Base-by-base conservation (phyloP, 2,888 invertebrate species). In the Leucoma salicis region DNA sequence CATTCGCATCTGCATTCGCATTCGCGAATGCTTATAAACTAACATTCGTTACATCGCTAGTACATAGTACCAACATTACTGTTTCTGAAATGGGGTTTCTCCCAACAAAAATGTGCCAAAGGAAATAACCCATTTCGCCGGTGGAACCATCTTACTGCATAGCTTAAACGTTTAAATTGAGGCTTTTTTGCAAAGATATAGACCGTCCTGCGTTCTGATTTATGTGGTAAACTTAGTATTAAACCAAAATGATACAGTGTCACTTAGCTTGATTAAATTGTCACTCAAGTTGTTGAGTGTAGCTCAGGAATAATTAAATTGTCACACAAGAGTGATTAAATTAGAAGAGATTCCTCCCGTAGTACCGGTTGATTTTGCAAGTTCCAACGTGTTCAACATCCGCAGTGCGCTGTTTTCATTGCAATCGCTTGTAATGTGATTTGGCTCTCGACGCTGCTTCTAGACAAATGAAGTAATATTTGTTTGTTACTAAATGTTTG, bases 111-210 rank as follows among this genome's bases (percentile, higher is more conserved):
- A 34, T 6, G 29, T 14, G 18, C 28, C 31, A 4, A 31, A 35
- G 25, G 38, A 39, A 44, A 31, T 44, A 35, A 29, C 31, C 31
- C 28, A 39, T 32, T 31, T 35, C 7, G 14, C 39, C n/a, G 32
- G 35, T 27, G 18, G 29, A 14, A 27, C 11, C 27, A n/a, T 27
- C 11, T 27, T 27, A 4, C 27, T 27, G n/a, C 11, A 18, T n/a
- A n/a, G 18, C 18, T 18, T 18, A 5, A 18, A 4, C 18, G 4
- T 18, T 18, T 18, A 18, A 5, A 18, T 18, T 5, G 18, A 41
- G 35, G 35, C 41, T 36, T 31, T n/a, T 39, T 18, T 25, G 5
- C 31, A 14, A 16, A 12, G n/a, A n/a, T 27, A 21, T 11, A 37
- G 18, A n/a, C 18, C 7, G 18, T 18, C 7, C 7, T 7, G 7